Evolutionary conservation across 2,888 invertebrate species (phyloP).

Genomic region (Halocaridina rubra): DNA sequence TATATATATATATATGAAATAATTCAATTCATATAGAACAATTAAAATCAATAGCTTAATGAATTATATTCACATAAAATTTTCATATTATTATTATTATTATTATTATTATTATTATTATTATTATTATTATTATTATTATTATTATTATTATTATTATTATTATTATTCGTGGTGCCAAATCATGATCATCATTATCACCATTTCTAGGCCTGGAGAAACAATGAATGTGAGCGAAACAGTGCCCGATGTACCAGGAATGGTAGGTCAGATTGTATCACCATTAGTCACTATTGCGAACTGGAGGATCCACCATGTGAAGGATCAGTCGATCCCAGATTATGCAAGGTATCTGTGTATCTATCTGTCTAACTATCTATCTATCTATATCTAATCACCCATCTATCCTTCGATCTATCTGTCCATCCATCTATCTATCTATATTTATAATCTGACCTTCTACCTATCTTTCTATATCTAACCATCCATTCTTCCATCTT

Average conservation of each 20-base stretch:
- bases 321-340: conserved; percentile 7
- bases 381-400: no score
- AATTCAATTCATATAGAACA: no score
- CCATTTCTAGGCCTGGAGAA: conserved; percentile 14
- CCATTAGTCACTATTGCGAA: conserved; percentile 24
- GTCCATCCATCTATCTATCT: no score
- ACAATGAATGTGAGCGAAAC: conserved; percentile 27
- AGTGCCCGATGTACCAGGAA: conserved; percentile 1
- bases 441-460: no score
- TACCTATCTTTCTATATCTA: no score
- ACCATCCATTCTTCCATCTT: no score
- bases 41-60: neutral
- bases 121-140: neutral
- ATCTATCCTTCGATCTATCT: no score
- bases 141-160: neutral
- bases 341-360: conserved; percentile 42
- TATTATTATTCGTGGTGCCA: neutral
- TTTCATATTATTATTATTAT: neutral
- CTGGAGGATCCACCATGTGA: conserved; percentile 1
- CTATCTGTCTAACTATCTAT: no score
- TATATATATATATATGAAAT: neutral
- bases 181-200: neutral
- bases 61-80: neutral
- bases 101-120: neutral
- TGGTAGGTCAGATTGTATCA: conserved; percentile 28